A percentile compares a stretch with the other conserved stretches of the same genome.
These are phyloP conservation scores for Clarias fuscus DNA, from an alignment of 2,797 vertebrate genomes.

Conservation along the genomic window DNA sequence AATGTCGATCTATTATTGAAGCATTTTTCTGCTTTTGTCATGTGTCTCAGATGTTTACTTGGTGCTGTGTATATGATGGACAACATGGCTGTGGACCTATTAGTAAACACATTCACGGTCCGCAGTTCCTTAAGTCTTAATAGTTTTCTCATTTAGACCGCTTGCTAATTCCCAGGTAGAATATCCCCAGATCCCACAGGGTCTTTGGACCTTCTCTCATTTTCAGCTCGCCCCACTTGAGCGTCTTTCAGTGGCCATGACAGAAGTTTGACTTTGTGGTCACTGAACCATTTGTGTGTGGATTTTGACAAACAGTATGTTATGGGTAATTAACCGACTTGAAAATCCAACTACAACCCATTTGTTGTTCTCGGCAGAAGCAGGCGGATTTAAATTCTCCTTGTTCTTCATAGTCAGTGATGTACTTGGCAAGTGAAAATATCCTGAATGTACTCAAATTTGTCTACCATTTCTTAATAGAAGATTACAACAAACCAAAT, in stretches of 20 bases:
- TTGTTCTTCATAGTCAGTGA: neutral
- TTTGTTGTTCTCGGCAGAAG: neutral
- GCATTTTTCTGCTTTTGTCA: too few relatives aligned
- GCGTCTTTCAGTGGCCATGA: neutral
- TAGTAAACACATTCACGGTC: neutral
- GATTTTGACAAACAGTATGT: neutral
- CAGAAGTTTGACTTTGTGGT: neutral
- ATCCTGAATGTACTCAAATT: too few relatives aligned
- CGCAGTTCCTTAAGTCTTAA: neutral
- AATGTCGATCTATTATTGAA: too few relatives aligned
- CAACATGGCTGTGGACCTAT: neutral
- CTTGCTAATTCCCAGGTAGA: neutral
- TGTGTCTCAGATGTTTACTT: neutral
- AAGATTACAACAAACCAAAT: too few relatives aligned
- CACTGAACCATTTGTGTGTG: neutral
- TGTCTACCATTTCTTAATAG: too few relatives aligned
- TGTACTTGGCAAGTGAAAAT: too few relatives aligned
- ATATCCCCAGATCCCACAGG: neutral
- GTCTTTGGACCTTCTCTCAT: neutral
- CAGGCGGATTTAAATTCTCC: neutral
- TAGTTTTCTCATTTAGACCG: neutral
- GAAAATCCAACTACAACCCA: neutral
- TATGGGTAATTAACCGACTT: neutral
- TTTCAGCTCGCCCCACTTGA: neutral
- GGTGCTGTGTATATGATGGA: neutral